Evolutionary conservation across 1,140 invertebrate genomes (phyloP).

Genomic region (Lordiphosa clarofinis): DNA sequence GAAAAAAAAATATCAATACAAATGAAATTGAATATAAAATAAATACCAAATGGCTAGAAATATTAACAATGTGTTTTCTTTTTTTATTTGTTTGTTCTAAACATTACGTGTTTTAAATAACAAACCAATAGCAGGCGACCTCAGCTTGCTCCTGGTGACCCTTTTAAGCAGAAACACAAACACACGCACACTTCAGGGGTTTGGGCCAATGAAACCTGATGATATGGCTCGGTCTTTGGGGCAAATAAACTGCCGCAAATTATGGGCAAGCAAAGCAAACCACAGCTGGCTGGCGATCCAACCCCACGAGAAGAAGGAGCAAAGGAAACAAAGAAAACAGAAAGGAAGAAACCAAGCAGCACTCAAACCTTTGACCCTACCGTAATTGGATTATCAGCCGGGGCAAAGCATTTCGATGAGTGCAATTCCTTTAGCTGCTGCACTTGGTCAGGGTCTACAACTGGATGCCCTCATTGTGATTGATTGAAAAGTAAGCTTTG

Average conservation of each 20-base stretch:
- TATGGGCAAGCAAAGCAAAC: conserved; percentile 48
- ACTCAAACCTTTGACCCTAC: conserved; percentile 40
- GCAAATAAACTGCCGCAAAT: conserved; percentile 64
- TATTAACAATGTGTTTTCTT: conserved; percentile 54
- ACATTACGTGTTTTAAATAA: no score
- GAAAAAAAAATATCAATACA: conserved; percentile 54
- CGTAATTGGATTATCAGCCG: conserved; percentile 70
- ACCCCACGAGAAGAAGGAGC: background rate
- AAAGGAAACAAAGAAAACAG: conserved; percentile 13
- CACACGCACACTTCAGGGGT: conserved; percentile 46
- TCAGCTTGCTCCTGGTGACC: conserved; percentile 50
- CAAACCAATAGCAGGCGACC: conserved; percentile 18
- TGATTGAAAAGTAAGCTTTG: conserved; percentile 7
- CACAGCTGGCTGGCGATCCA: conserved; percentile 3
- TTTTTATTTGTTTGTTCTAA: conserved; percentile 7
- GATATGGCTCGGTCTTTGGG: conserved; percentile 42
- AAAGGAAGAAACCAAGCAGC: conserved; percentile 8
- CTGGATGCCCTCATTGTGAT: conserved; percentile 11
- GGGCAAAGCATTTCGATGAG: conserved; percentile 59
- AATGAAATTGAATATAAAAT: conserved; percentile 71
- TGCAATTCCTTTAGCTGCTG: conserved; percentile 38
- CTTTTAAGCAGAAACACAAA: conserved; percentile 24
- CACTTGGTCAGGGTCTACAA: conserved; percentile 20
- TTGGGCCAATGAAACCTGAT: conserved; percentile 66
- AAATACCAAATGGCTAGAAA: conserved; percentile 70